Evolutionary conservation across 2,888 invertebrate genomes (phyloP).

Genomic region (Dicroscelio sp.): DNA sequence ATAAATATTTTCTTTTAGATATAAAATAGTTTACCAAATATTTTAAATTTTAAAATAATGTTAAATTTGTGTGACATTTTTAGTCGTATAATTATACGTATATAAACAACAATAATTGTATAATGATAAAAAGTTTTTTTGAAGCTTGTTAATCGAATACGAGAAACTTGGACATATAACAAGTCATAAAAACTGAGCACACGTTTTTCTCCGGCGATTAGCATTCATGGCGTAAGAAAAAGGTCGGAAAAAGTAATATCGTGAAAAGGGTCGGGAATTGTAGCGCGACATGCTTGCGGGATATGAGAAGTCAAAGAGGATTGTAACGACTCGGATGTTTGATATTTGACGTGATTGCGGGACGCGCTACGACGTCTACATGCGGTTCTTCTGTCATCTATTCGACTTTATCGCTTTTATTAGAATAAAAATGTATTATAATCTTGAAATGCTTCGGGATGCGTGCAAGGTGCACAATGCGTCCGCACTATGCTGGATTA

Average conservation of each 20-base stretch:
- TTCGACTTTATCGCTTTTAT: slow-evolving; percentile 87
- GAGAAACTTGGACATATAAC: slow-evolving; percentile 20
- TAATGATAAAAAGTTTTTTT: too few relatives aligned
- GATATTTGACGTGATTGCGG: slow-evolving; percentile 79
- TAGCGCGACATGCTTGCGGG: slow-evolving; percentile 63
- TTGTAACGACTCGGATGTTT: slow-evolving; percentile 69
- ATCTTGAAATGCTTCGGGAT: slow-evolving; percentile 87
- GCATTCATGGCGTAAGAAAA: slow-evolving; percentile 74
- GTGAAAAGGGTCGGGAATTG: slow-evolving; percentile 79
- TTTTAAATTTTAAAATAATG: too few relatives aligned
- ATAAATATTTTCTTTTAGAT: too few relatives aligned
- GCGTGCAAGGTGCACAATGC: slow-evolving; percentile 77
- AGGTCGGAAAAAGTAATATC: slow-evolving; percentile 78
- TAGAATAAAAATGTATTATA: slow-evolving; percentile 88
- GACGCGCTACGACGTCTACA: slow-evolving; percentile 73
- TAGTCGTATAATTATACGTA: too few relatives aligned
- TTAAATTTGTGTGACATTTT: too few relatives aligned
- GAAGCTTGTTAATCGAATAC: slow-evolving; percentile 37
- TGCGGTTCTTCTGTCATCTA: slow-evolving; percentile 82
- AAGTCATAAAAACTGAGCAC: slow-evolving; percentile 54
- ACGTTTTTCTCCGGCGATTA: slow-evolving; percentile 52
- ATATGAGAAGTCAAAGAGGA: slow-evolving; percentile 75
- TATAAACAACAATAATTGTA: too few relatives aligned
- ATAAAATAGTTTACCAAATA: too few relatives aligned
- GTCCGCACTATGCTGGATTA: too few relatives aligned